Percentiles rank a stretch among this genome's conserved stretches.
These are phyloP conservation scores for Hiodon alosoides DNA, from an alignment of 2,113 vertebrate species.

Conservation along the genomic window DNA sequence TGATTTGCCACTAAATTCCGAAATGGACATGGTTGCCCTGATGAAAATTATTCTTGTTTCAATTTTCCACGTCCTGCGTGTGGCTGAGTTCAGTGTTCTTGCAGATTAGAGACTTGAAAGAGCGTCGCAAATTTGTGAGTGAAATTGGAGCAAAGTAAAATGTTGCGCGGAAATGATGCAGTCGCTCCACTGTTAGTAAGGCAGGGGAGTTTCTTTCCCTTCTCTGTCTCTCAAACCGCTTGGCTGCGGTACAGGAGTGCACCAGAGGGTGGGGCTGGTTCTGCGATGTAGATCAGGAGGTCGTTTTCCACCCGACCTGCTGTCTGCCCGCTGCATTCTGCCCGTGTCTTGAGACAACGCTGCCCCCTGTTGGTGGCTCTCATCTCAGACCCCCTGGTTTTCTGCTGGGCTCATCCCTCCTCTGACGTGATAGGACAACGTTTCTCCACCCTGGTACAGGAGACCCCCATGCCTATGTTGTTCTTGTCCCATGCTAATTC, in stretches of 20 bases:
- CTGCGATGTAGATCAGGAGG: neutral
- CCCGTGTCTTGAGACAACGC: slow-evolving; percentile 37
- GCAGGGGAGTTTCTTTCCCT: slow-evolving; percentile 31
- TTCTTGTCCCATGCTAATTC: no score
- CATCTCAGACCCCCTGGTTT: slow-evolving; percentile 12
- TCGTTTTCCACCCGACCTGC: neutral
- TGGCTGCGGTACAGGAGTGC: slow-evolving; percentile 30
- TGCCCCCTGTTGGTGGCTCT: slow-evolving; percentile 53
- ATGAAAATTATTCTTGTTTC: slow-evolving; percentile 42
- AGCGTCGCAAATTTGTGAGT: slow-evolving; percentile 33
- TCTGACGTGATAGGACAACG: neutral
- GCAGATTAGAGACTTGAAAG: slow-evolving; percentile 34
- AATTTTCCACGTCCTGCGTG: slow-evolving; percentile 31
- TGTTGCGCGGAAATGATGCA: slow-evolving; percentile 20
- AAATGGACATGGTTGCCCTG: slow-evolving; percentile 45
- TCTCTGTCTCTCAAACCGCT: slow-evolving; percentile 30
- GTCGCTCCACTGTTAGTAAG: slow-evolving; percentile 15
- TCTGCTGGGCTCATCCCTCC: no score
- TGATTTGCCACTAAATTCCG: slow-evolving; percentile 43
- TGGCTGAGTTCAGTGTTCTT: slow-evolving; percentile 29
- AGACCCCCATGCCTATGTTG: neutral
- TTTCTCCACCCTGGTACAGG: neutral
- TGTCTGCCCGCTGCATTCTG: slow-evolving; percentile 28
- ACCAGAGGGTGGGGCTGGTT: slow-evolving; percentile 19
- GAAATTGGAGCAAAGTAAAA: slow-evolving; percentile 46